These are phyloP conservation scores for Gymnobelideus leadbeateri DNA, from an alignment of 2,113 vertebrate species.

Conservation along the genomic window DNA sequence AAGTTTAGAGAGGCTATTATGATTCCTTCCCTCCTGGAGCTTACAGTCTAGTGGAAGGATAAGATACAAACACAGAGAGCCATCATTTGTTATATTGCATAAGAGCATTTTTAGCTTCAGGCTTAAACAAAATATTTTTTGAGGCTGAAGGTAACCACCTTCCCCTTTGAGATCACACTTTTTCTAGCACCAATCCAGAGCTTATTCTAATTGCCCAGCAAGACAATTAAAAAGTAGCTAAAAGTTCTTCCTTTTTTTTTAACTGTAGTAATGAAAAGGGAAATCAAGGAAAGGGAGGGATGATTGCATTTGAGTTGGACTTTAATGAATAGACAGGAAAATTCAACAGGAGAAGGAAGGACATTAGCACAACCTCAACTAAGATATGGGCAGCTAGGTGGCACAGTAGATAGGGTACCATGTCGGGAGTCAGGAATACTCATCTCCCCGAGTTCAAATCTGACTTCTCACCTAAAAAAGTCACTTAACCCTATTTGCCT, in stretches of 20 bases:
- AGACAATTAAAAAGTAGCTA: slow-evolving; percentile 12
- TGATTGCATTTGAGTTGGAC: neutral
- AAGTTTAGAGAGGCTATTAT: neutral
- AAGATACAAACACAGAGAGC: neutral
- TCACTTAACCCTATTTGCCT: neutral
- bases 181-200: slow-evolving; percentile 37
- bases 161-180: slow-evolving; percentile 33
- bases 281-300: neutral
- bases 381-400: slow-evolving; percentile 20
- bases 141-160: neutral
- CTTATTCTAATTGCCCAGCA: slow-evolving; percentile 25
- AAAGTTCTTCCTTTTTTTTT: slow-evolving; percentile 30
- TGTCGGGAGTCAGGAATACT: neutral
- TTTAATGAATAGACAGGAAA: neutral
- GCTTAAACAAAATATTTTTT: neutral
- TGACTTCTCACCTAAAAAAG: neutral
- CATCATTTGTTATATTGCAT: neutral
- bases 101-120: neutral
- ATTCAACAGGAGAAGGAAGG: neutral
- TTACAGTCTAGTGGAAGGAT: neutral
- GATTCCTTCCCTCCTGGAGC: neutral
- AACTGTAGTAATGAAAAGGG: slow-evolving; percentile 17
- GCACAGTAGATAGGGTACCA: neutral
- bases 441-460: neutral
- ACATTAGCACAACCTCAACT: neutral